These are phyloP conservation scores for Nemotelus pantherinus DNA, from an alignment of 2,888 invertebrate genomes.

Conservation along the genomic window DNA sequence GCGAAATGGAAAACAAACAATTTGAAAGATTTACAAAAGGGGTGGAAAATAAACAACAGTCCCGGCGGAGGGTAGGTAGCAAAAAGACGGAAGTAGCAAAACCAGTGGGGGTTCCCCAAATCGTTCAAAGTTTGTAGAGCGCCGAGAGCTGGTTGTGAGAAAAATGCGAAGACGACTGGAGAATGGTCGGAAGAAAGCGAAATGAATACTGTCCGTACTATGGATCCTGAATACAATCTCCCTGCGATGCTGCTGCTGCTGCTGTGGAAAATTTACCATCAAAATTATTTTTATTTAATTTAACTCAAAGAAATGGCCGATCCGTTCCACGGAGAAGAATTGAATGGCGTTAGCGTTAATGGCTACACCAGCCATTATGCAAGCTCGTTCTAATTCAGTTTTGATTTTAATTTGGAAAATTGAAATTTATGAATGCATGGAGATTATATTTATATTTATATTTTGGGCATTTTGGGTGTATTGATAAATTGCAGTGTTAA, in stretches of 20 bases:
- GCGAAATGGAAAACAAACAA: slow-evolving; percentile 39
- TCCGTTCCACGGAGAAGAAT: slow-evolving; percentile 17
- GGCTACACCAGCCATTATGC: slow-evolving; percentile 25
- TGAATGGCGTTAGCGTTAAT: slow-evolving; percentile 42
- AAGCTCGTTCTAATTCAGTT: slow-evolving; percentile 43
- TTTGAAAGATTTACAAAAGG: slow-evolving; percentile 38
- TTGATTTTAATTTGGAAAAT: slow-evolving; percentile 43
- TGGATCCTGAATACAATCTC: slow-evolving; percentile 2
- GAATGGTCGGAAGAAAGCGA: slow-evolving; percentile 24
- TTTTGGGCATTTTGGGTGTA: neutral
- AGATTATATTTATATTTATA: slow-evolving; percentile 31
- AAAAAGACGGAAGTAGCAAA: slow-evolving; percentile 33
- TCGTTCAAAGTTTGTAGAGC: slow-evolving; percentile 1
- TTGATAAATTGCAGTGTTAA: slow-evolving; percentile 14
- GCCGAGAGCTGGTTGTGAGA: slow-evolving; percentile 30
- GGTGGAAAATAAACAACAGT: slow-evolving; percentile 42
- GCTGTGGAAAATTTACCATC: slow-evolving; percentile 44
- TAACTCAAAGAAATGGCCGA: slow-evolving; percentile 46
- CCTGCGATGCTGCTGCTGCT: neutral
- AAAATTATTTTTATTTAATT: slow-evolving; percentile 50
- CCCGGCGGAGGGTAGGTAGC: neutral
- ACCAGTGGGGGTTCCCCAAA: slow-evolving; percentile 41
- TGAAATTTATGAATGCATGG: slow-evolving; percentile 42
- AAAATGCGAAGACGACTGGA: slow-evolving; percentile 8
- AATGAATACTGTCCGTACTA: slow-evolving; percentile 28